Percentiles rank a stretch among this genome's conserved stretches.
These are phyloP conservation scores for Rhizoglyphus robini DNA, from an alignment of 1,140 invertebrate genomes.

Conservation along the genomic window DNA sequence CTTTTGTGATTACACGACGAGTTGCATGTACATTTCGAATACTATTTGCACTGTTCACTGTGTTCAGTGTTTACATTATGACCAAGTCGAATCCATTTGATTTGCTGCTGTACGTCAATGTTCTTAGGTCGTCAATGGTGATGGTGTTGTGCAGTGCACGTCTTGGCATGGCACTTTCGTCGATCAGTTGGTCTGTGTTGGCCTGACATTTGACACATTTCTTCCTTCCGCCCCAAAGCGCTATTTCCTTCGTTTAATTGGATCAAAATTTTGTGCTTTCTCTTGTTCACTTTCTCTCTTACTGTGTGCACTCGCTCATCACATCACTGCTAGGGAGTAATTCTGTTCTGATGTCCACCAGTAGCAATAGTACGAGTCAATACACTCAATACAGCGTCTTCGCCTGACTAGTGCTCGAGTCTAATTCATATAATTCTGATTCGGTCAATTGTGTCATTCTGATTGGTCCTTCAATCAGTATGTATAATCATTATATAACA, in stretches of 20 bases:
- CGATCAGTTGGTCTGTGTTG: neutral
- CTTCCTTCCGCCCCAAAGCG: conserved; percentile 12
- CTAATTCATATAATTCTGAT: neutral
- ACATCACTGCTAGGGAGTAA: neutral
- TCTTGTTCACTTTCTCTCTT: neutral
- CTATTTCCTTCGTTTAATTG: conserved; percentile 13
- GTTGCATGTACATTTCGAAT: no score
- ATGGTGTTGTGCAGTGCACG: no score
- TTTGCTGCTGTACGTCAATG: no score
- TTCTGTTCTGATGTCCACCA: neutral
- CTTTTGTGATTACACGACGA: no score
- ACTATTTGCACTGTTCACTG: no score
- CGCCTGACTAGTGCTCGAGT: no score
- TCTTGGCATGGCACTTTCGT: no score
- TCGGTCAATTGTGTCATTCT: neutral
- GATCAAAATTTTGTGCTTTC: neutral
- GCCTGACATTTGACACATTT: conserved; percentile 14
- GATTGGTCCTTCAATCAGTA: neutral
- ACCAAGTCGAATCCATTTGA: no score
- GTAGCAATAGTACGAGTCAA: no score
- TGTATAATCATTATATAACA: neutral
- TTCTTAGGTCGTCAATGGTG: no score
- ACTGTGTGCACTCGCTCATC: neutral
- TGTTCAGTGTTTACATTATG: no score
- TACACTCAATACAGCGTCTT: no score